Conservation (phyloP, 2,888 invertebrate species). For the Mesochorus sp. region DNA sequence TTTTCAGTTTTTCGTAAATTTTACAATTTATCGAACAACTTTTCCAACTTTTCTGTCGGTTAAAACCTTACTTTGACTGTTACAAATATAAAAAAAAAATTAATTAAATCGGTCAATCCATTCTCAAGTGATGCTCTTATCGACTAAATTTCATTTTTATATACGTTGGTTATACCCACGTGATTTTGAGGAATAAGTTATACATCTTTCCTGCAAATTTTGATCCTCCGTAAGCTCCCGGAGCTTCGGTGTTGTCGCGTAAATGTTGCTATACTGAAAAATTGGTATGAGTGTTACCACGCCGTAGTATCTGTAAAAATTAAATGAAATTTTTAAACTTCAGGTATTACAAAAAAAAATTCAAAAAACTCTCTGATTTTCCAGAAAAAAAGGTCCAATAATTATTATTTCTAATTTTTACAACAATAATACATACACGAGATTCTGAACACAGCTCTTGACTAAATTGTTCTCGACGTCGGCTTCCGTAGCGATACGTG, state of each 20-base stretch:
- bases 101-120: too few species aligned
- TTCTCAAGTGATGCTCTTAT: too few species aligned
- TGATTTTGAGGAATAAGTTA: conserved; percentile 87
- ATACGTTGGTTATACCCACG: conserved; percentile 84
- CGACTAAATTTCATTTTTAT: too few species aligned
- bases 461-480: conserved; percentile 97
- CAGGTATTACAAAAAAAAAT: too few species aligned
- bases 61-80: too few species aligned
- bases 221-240: conserved; percentile 87
- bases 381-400: too few species aligned
- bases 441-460: conserved; percentile 96
- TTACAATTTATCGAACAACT: too few species aligned
- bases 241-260: conserved; percentile 90
- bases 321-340: not conserved
- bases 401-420: too few species aligned
- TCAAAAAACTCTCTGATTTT: too few species aligned
- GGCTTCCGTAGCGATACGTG: conserved; percentile 93
- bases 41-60: too few species aligned
- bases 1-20: too few species aligned
- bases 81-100: too few species aligned
- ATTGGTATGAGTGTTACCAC: conserved; percentile 90
- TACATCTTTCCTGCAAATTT: conserved; percentile 88
- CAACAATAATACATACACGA: conserved; percentile 89
- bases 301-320: conserved; percentile 85
- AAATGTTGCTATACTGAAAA: conserved; percentile 93